phyloP scores from a whole-genome alignment of 2,888 invertebrate species.

The Calliphora vomitoria region DNA sequence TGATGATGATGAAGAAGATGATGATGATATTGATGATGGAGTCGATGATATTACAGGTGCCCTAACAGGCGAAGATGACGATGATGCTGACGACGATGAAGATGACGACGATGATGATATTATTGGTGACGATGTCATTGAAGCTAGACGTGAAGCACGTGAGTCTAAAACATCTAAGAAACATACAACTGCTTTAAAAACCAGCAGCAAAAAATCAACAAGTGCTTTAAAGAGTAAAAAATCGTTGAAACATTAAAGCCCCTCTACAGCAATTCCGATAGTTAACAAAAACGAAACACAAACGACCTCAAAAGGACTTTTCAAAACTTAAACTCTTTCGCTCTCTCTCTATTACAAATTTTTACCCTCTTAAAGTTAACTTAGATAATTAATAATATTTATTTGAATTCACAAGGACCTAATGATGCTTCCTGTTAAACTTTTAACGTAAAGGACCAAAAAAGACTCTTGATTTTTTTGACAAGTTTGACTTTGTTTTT shows the following conservation, averaged over 20 bases:
- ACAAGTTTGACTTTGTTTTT: constrained; percentile 52
- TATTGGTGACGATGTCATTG: constrained; percentile 87
- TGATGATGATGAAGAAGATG: constrained; percentile 86
- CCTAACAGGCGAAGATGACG: constrained; percentile 87
- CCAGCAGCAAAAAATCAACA: constrained; percentile 83
- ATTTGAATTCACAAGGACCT: constrained; percentile 48
- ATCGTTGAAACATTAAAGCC: constrained; percentile 80
- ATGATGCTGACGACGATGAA: constrained; percentile 87
- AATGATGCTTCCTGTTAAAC: constrained; percentile 35
- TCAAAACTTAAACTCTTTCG: background rate
- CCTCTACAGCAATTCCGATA: constrained; percentile 2
- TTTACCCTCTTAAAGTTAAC: constrained; percentile 11
- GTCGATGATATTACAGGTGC: constrained; percentile 89
- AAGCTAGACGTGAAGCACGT: constrained; percentile 90
- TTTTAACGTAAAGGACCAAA: background rate
- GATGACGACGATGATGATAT: constrained; percentile 89
- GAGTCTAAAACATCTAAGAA: constrained; percentile 88
- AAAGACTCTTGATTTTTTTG: constrained; percentile 38
- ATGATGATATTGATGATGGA: constrained; percentile 85
- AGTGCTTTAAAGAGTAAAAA: constrained; percentile 83
- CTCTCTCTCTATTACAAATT: background rate
- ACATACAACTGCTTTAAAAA: constrained; percentile 76
- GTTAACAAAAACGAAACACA: constrained; percentile 73
- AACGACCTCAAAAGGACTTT: constrained; percentile 75
- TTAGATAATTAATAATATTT: constrained; percentile 60